Evolutionary conservation across 2,113 vertebrate species (phyloP), one percentile per base, ranked within the genome.

Genomic region (Lathamus discolor): DNA sequence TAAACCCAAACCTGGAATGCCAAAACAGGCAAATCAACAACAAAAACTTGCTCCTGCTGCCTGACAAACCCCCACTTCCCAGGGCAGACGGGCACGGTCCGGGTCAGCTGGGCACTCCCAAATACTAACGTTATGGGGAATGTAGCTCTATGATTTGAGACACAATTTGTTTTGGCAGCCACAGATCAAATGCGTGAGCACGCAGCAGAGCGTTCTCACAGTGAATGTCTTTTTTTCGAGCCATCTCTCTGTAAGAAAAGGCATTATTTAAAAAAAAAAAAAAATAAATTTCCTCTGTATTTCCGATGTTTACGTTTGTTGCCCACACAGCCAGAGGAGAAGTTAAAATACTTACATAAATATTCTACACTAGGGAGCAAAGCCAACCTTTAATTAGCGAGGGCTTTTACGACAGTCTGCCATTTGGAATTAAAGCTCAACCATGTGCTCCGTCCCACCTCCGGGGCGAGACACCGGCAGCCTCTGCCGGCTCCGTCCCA

Each of bases 361-460:
- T 78, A 84, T 52, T 63, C 62, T 63, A 44, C 33, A 17, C 35
- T 22, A 52, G 88, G 67, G 43, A 94, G 76, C 69, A 75, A 61
- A 80, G 44, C 70, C 61, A 48, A 33, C 43, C 55, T 79, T 51
- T 74, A 84, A 95, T 83, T 86, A 75, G 73, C n/a, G 37, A 73
- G 76, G 69, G 64, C 88, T 96, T 86, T 85, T 91, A 91, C 83
- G 54, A 84, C 92, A 89, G 89, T 66, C 81, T 94, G 87, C 93
- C 92, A 62, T 91, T 94, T 72, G 67, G 80, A 91, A 94, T 95
- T 94, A 93, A 88, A 88, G 75, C 93, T 86, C 95, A 83, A 12
- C 87, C 93, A 95, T 96, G 96, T 96, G 96, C 92, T 92, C 46
- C 92, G 88, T 61, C 86, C 89, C 73, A 69, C 80, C 80, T 22